Conservation (phyloP, 2,113 vertebrate species). For the Oreochromis niloticus region DNA sequence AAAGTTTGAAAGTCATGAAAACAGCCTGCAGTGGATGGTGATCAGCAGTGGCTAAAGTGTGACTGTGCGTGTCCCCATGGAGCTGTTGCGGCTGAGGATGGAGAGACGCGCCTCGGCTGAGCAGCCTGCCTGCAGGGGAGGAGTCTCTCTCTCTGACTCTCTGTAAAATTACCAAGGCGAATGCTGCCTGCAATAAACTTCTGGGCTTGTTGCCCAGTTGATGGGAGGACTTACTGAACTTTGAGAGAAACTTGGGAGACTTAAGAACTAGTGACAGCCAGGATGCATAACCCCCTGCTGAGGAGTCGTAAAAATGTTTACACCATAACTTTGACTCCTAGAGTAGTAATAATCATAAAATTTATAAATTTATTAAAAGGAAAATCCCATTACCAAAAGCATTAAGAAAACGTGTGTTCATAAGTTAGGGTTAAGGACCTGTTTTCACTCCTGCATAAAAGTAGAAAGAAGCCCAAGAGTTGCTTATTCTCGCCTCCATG, state of each 20-base stretch:
- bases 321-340: background rate
- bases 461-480: background rate
- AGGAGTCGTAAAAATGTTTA: background rate
- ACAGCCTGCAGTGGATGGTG: background rate
- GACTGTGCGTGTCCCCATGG: background rate
- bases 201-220: background rate
- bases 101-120: background rate
- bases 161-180: background rate
- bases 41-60: background rate
- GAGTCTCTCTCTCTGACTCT: constrained; percentile 5
- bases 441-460: background rate
- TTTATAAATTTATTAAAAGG: background rate
- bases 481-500: background rate
- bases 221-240: background rate
- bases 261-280: background rate
- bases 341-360: background rate
- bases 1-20: background rate
- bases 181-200: background rate
- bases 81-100: constrained; percentile 28
- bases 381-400: background rate
- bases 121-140: constrained; percentile 30
- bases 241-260: background rate
- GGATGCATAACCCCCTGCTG: background rate
- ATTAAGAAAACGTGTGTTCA: background rate
- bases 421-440: background rate